Evolutionary conservation across 2,113 vertebrate genomes (phyloP).

Genomic region (Clarias batrachus): DNA sequence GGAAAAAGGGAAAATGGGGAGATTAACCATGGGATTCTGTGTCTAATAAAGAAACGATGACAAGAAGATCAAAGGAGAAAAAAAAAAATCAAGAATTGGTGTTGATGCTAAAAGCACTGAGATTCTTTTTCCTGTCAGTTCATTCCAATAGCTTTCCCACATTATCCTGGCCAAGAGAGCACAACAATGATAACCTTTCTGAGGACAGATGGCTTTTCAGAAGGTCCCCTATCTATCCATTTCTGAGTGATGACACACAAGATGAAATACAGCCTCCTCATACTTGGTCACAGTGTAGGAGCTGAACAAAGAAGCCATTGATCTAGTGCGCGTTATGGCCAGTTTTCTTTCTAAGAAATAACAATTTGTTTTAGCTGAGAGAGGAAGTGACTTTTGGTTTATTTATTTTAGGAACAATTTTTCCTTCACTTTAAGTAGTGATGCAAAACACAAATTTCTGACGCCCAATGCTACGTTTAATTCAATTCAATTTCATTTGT

Average conservation of each 20-base stretch:
- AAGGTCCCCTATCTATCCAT: slow-evolving; percentile 50
- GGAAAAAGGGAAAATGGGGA: not conserved
- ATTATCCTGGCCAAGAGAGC: not conserved
- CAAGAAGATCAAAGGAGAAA: not conserved
- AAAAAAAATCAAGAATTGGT: not conserved
- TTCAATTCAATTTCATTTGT: too few relatives aligned
- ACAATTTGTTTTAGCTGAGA: not conserved
- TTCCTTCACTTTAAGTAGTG: not conserved
- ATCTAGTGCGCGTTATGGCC: slow-evolving; percentile 35
- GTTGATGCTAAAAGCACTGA: not conserved
- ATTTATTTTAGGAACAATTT: not conserved
- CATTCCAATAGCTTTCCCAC: not conserved
- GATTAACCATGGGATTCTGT: not conserved
- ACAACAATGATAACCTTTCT: not conserved
- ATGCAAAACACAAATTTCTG: not conserved
- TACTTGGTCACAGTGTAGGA: slow-evolving; percentile 49
- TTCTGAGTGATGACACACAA: slow-evolving; percentile 52
- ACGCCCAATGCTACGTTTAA: not conserved
- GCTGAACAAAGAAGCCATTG: slow-evolving; percentile 53
- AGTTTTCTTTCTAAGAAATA: slow-evolving; percentile 12
- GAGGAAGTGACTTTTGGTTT: slow-evolving; percentile 5
- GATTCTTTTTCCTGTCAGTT: not conserved
- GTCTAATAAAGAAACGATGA: not conserved
- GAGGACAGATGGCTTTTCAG: slow-evolving; percentile 18
- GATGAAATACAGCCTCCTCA: slow-evolving; percentile 51